A percentile compares a stretch with the other conserved stretches of the same genome.
phyloP scores from a whole-genome alignment of 2,888 invertebrate species.

The Cryptocephalus primarius region DNA sequence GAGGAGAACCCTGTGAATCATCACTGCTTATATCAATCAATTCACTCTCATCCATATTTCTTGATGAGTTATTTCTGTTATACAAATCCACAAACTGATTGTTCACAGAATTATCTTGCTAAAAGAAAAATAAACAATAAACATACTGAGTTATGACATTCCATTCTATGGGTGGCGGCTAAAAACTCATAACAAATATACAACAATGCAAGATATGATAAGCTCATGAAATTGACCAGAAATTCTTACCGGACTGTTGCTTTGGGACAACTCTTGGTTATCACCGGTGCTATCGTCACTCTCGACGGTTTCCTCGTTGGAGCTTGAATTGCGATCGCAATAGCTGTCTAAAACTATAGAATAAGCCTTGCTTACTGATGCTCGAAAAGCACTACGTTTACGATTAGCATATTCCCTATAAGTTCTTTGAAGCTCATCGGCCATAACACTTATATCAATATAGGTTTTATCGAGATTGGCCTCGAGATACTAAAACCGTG shows the following conservation, averaged over 20 bases:
- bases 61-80: conserved; percentile 20
- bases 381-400: conserved; percentile 69
- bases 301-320: conserved; percentile 37
- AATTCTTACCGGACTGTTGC: neutral
- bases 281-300: conserved; percentile 10
- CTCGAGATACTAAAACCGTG: conserved; percentile 54
- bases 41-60: conserved; percentile 51
- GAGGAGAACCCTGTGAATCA: conserved; percentile 37
- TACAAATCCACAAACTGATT: conserved; percentile 42
- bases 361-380: conserved; percentile 67
- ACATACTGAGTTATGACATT: neutral
- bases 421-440: conserved; percentile 63
- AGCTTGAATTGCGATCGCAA: conserved; percentile 45
- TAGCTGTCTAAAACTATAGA: conserved; percentile 54
- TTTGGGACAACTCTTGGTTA: neutral
- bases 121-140: conserved; percentile 2
- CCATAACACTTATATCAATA: conserved; percentile 76
- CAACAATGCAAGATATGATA: neutral
- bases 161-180: neutral
- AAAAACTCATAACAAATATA: neutral
- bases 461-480: conserved; percentile 70
- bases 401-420: conserved; percentile 71
- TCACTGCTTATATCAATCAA: conserved; percentile 72
- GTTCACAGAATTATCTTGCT: conserved; percentile 24
- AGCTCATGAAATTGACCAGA: neutral